A percentile compares a stretch with the other conserved stretches of the same genome.
Conservation (phyloP, 2,888 invertebrate species). For the Tryphoninae sp. region DNA sequence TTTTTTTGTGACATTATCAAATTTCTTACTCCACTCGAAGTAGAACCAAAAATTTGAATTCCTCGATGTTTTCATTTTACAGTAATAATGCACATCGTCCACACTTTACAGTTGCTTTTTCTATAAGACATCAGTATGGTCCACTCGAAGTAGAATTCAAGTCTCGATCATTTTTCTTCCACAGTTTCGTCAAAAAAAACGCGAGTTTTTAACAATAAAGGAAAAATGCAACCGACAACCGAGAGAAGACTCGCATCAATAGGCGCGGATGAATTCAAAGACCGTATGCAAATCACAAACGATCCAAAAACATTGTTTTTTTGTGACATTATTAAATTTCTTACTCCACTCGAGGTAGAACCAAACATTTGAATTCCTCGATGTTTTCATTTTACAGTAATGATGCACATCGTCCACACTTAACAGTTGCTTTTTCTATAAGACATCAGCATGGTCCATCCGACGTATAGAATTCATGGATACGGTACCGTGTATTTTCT, state of each 20-base stretch:
- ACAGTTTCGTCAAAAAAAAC: neutral
- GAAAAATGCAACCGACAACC: too few species aligned
- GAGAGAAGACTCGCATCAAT: too few species aligned
- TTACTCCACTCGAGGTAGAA: neutral
- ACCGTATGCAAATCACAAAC: too few species aligned
- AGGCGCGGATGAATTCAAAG: too few species aligned
- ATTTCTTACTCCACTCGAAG: neutral
- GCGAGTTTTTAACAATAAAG: neutral
- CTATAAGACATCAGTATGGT: slow-evolving; percentile 33
- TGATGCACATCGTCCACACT: slow-evolving; percentile 24
- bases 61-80: slow-evolving; percentile 23
- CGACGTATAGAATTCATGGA: slow-evolving; percentile 55
- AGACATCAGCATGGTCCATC: slow-evolving; percentile 26
- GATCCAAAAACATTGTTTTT: too few species aligned
- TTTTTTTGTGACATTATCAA: neutral
- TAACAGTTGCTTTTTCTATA: slow-evolving; percentile 41
- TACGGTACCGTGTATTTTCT: slow-evolving; percentile 27
- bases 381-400: slow-evolving; percentile 38
- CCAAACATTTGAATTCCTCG: slow-evolving; percentile 1
- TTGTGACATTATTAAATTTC: neutral
- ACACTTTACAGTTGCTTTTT: slow-evolving; percentile 37
- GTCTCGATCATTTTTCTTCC: slow-evolving; percentile 47
- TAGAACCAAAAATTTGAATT: slow-evolving; percentile 2
- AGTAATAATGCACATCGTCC: slow-evolving; percentile 31
- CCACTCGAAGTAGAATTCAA: slow-evolving; percentile 51